These are phyloP conservation scores for Myotis lucifugus DNA, from an alignment of 2,113 vertebrate species.

Conservation along the genomic window DNA sequence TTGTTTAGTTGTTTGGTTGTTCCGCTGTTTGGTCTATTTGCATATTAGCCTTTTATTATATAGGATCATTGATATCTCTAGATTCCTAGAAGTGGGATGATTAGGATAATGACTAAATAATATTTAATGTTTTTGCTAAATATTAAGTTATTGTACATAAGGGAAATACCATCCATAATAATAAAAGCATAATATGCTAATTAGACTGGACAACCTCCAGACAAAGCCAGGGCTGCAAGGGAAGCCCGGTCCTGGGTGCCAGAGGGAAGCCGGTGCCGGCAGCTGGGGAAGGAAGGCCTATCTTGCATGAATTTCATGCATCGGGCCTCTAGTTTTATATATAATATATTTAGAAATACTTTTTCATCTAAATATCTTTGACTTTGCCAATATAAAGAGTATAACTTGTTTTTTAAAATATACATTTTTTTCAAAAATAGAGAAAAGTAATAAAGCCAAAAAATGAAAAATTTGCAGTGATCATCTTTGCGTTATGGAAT, in stretches of 20 bases:
- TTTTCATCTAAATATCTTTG: background rate
- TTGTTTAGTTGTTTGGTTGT: too few relatives aligned
- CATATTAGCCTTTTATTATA: too few relatives aligned
- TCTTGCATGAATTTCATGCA: too few relatives aligned
- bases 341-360: background rate
- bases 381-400: background rate
- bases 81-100: background rate
- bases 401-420: background rate
- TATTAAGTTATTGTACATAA: background rate
- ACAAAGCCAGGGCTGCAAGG: too few relatives aligned
- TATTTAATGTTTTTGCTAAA: background rate
- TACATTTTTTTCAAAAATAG: background rate
- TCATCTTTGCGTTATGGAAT: background rate
- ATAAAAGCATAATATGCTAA: too few relatives aligned
- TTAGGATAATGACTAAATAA: slow-evolving; percentile 10
- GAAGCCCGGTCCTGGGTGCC: accelerated
- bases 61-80: background rate
- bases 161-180: background rate
- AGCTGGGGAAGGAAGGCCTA: too few relatives aligned
- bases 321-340: background rate
- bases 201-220: too few relatives aligned
- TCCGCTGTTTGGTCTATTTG: too few relatives aligned
- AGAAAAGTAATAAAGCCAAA: background rate
- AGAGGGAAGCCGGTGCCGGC: too few relatives aligned
- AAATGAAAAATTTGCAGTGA: background rate